These are phyloP conservation scores for Myiotriccus ornatus DNA, from an alignment of 2,797 vertebrate species.

Conservation along the genomic window DNA sequence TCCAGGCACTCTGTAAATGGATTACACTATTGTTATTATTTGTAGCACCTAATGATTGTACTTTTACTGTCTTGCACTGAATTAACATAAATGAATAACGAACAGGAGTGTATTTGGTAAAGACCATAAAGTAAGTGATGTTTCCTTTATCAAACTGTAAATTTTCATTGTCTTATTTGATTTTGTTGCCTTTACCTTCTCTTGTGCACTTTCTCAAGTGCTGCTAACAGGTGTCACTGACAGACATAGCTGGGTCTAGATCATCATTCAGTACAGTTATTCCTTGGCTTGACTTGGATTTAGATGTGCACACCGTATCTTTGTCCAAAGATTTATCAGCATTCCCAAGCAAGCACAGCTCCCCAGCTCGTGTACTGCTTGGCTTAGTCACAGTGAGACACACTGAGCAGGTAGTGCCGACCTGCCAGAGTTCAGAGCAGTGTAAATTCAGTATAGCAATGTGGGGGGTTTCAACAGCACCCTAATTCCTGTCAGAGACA, in stretches of 20 bases:
- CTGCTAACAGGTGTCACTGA: not conserved
- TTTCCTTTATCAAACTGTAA: slow-evolving; percentile 6
- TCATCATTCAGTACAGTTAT: not conserved
- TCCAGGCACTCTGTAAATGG: not conserved
- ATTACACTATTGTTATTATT: not conserved
- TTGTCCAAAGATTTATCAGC: not conserved
- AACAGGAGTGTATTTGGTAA: not conserved
- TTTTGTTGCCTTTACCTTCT: not conserved
- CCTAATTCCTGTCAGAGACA: not conserved
- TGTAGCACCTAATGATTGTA: not conserved
- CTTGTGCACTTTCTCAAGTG: not conserved
- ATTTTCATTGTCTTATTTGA: slow-evolving; percentile 2
- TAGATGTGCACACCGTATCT: not conserved
- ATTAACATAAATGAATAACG: slow-evolving; percentile 21
- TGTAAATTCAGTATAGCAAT: not conserved
- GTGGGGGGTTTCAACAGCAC: not conserved
- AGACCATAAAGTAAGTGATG: not conserved
- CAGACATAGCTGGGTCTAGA: not conserved
- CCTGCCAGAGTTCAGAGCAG: not conserved
- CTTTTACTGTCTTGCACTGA: slow-evolving; percentile 17
- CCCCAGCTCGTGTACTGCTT: not conserved
- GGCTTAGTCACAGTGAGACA: not conserved
- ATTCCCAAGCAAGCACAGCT: not conserved
- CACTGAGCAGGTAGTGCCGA: not conserved
- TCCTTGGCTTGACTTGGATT: not conserved